A percentile compares a stretch with the other conserved stretches of the same genome.
phyloP scores from a whole-genome alignment of 2,888 invertebrate genomes.

The Cotesia congregata region DNA sequence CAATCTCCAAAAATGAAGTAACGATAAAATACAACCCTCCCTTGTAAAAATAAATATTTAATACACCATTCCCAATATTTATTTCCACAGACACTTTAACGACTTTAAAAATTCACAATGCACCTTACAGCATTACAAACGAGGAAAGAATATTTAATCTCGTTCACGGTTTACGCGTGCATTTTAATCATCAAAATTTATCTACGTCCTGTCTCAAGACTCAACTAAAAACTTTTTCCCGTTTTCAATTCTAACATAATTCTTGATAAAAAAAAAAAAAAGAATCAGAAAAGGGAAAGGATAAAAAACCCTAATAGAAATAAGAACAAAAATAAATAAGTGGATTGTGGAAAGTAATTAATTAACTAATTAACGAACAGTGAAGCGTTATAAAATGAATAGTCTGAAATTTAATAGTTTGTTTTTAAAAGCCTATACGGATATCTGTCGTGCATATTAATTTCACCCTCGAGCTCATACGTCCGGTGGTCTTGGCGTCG shows the following conservation, averaged over 20 bases:
- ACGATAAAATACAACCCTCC: neutral
- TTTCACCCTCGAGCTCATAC: constrained; percentile 35
- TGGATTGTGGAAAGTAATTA: neutral
- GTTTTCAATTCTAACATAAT: neutral
- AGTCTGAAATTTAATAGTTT: constrained; percentile 1
- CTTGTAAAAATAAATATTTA: constrained; percentile 47
- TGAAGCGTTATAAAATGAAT: neutral
- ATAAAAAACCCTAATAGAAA: neutral
- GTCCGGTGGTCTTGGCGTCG: constrained; percentile 53
- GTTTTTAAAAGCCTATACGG: neutral
- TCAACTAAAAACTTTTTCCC: neutral
- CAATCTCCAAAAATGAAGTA: neutral
- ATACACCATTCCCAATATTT: neutral
- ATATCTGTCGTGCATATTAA: constrained; percentile 41
- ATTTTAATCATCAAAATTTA: constrained; percentile 38
- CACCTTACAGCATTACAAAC: constrained; percentile 46
- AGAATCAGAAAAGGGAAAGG: neutral
- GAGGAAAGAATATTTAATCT: constrained; percentile 56
- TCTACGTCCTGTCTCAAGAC: neutral
- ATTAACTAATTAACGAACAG: neutral
- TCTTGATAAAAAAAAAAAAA: neutral
- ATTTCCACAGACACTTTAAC: constrained; percentile 10
- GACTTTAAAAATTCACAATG: constrained; percentile 57
- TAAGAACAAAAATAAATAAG: too few species aligned
- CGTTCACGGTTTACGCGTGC: constrained; percentile 34